Evolutionary conservation across 92 coral and sea anemone genomes (phyloP).

Genomic region (Palythoa caribaeorum): DNA sequence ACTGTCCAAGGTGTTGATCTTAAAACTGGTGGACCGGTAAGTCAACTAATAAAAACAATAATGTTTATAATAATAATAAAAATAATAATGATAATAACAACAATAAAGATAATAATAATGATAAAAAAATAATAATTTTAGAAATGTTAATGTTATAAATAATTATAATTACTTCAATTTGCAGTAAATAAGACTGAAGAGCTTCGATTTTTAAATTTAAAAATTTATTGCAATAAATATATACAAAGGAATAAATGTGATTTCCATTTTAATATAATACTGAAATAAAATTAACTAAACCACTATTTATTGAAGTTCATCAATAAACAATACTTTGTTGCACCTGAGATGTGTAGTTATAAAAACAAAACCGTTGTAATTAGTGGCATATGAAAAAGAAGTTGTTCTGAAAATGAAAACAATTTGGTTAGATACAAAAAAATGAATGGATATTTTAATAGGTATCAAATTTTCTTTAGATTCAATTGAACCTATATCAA

Average conservation of each 20-base stretch:
- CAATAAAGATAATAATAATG: no score
- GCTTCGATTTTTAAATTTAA: background rate
- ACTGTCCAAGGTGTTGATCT: constrained; percentile 14
- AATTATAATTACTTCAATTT: background rate
- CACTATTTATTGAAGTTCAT: background rate
- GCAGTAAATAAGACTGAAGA: background rate
- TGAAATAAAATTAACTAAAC: background rate
- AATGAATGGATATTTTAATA: background rate
- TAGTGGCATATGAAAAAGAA: background rate
- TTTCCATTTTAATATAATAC: no score
- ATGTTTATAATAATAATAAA: background rate
- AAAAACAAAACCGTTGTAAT: background rate
- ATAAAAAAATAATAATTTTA: background rate
- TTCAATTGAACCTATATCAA: background rate
- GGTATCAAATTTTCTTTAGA: background rate
- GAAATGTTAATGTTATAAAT: background rate
- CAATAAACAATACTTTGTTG: background rate
- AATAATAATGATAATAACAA: no score
- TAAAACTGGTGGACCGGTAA: constrained; percentile 18
- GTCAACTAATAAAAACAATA: background rate
- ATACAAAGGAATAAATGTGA: no score
- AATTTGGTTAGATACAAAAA: background rate
- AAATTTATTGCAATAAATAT: background rate
- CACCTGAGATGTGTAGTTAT: background rate
- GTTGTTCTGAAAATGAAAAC: background rate